Base-by-base conservation (phyloP, 2,113 vertebrate genomes). In the Catharus minimus region DNA sequence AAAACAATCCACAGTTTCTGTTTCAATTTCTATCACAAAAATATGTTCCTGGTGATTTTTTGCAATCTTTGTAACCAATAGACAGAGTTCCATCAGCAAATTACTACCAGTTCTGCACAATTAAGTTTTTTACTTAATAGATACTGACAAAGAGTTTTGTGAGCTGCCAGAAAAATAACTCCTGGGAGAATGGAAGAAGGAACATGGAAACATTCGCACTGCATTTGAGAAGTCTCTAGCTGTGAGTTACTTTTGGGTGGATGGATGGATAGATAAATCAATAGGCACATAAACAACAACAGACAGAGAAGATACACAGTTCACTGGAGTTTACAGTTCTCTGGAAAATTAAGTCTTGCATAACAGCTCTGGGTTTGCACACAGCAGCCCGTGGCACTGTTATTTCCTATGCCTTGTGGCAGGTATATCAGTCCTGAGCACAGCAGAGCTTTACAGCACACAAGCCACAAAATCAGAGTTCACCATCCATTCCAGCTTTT, bases 311-410 rank as follows among this genome's bases (percentile, higher is more conserved):
- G 88, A 88, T 53, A 68, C 44, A 91, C 83, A 93, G 60, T 68
- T 94, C 88, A 95, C 82, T 84, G 86, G 79, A 47, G 58, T 90
- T 92, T 85, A 90, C 56, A 77, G 68, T 52, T 84, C 92, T 92
- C 77, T 75, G 68, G 66, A 89, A 91, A 89, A 50, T 30, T 49
- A 79, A 87, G 75, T 88, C 46, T 86, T 87, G 67, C 82, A 11
- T 72, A 88, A 62, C 71, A 66, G 28, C 73, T 47, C 61, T 66
- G 64, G 27, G n/a, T 60, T 82, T 76, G 32, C 46, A 85, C 44
- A 7, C 85, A 93, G 72, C 61, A 93, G 33, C 62, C 50, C 82
- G 14, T 56, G 41, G 55, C 78, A 58, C 44, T 77, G 68, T 56
- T 79, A 43, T 79, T 89, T 75, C 79, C 82, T 68, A 13, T 46